These are phyloP conservation scores for Ganaspis brasiliensis DNA, from an alignment of 2,888 invertebrate genomes.

Conservation along the genomic window DNA sequence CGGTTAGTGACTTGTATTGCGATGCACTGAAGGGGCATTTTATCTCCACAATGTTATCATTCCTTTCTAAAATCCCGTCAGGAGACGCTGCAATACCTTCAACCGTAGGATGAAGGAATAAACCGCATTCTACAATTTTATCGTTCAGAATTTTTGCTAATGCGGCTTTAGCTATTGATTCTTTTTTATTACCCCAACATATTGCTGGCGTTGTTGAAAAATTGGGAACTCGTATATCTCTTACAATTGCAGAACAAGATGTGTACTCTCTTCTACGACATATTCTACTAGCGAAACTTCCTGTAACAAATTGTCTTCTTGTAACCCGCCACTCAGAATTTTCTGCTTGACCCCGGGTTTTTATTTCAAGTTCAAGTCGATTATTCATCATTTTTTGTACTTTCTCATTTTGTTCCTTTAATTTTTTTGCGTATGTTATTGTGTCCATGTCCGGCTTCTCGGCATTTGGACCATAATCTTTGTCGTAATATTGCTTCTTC, in stretches of 20 bases:
- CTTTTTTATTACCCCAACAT: not conserved
- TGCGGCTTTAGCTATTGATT: not conserved
- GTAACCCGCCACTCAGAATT: not conserved
- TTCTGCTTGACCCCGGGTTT: not conserved
- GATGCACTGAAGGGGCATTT: slow-evolving; percentile 52
- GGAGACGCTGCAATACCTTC: slow-evolving; percentile 49
- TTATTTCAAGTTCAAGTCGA: no score
- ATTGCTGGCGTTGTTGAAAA: slow-evolving; percentile 3
- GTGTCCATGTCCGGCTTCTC: not conserved
- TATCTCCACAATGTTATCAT: slow-evolving; percentile 4
- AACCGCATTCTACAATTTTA: not conserved
- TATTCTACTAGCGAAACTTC: not conserved
- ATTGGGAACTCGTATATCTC: not conserved
- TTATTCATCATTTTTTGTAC: no score
- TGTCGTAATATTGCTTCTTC: not conserved
- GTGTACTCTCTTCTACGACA: not conserved
- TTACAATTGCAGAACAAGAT: not conserved
- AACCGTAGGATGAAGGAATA: not conserved
- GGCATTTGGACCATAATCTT: not conserved
- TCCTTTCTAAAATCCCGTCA: slow-evolving; percentile 51
- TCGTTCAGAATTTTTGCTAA: not conserved
- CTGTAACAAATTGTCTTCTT: not conserved
- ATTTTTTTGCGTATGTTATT: not conserved
- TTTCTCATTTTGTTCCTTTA: no score
- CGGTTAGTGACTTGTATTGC: slow-evolving; percentile 9